Percentiles rank a stretch among this genome's conserved stretches.
These are phyloP conservation scores for Callaeas wilsoni DNA, from an alignment of 2,113 vertebrate genomes.

Conservation along the genomic window DNA sequence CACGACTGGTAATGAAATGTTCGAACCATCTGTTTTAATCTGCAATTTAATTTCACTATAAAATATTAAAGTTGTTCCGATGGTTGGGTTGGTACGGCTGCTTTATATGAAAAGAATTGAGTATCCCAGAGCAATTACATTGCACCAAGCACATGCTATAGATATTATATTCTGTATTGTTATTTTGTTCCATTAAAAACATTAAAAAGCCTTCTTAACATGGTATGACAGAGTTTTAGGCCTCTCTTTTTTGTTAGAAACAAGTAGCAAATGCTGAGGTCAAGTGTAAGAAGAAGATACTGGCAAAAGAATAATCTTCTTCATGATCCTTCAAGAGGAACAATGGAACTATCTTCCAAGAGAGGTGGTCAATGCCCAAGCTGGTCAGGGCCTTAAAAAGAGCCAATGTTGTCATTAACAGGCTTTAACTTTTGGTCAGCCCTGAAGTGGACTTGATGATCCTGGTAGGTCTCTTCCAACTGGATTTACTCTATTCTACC, in stretches of 20 bases:
- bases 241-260: not conserved
- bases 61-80: conserved; percentile 49
- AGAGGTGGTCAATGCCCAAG: not conserved
- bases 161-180: conserved; percentile 14
- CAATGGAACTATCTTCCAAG: not conserved
- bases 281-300: not conserved
- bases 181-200: conserved; percentile 23
- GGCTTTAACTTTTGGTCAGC: not conserved
- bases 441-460: not conserved
- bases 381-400: not conserved
- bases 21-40: conserved; percentile 53
- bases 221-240: not conserved
- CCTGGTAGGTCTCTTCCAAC: not conserved
- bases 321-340: not conserved
- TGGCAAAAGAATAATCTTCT: not conserved
- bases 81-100: not conserved
- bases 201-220: not conserved
- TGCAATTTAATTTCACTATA: conserved; percentile 39
- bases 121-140: conserved; percentile 46
- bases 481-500: not conserved
- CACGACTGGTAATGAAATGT: conserved; percentile 37
- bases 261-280: not conserved
- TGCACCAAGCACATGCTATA: conserved; percentile 1
- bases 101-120: conserved; percentile 21
- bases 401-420: not conserved